These are phyloP conservation scores for Halocaridina rubra DNA, from an alignment of 2,888 invertebrate species.

Conservation along the genomic window DNA sequence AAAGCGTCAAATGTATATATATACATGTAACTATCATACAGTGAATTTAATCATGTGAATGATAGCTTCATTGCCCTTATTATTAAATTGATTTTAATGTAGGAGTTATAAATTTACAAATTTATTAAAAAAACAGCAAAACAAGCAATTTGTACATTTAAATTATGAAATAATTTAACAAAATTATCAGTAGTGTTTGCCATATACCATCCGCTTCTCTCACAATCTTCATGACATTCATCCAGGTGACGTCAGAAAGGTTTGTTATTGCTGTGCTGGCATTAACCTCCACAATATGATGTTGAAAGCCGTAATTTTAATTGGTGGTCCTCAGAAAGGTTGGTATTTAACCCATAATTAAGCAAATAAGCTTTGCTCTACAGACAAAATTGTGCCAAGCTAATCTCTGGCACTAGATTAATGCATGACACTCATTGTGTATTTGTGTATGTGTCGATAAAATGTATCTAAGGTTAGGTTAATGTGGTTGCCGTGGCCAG, in stretches of 20 bases:
- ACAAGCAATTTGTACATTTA: no score
- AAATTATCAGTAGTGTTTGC: no score
- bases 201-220: no score
- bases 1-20: no score
- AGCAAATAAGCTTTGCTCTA: not conserved
- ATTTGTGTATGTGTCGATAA: not conserved
- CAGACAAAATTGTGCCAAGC: not conserved
- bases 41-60: no score
- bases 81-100: no score
- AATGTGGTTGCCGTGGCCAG: not conserved
- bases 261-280: not conserved
- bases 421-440: not conserved
- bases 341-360: not conserved
- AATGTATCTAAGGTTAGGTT: not conserved
- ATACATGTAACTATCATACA: no score
- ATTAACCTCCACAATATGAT: conserved; percentile 13
- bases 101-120: no score
- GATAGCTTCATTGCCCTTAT: no score
- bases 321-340: conserved; percentile 62
- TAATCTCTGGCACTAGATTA: not conserved
- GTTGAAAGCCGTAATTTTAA: conserved; percentile 59
- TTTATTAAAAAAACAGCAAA: no score
- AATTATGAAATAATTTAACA: no score
- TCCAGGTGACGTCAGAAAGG: not conserved
- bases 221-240: no score